Evolutionary conservation across 2,888 invertebrate species (phyloP).

Genomic region (Hypercompe scribonia): DNA sequence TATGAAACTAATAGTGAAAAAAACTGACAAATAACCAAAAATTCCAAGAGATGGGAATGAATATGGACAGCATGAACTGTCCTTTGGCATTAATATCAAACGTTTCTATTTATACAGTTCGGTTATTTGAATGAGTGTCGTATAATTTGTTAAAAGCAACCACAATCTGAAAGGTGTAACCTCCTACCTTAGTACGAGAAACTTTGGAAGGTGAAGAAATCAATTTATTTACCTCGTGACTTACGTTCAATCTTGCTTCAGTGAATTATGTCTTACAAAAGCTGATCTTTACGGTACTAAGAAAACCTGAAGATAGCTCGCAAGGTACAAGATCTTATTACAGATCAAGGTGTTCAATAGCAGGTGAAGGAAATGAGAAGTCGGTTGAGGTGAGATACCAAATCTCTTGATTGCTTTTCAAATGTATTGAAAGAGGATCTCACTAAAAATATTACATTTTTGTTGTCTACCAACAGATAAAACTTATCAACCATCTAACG

Average conservation of each 20-base stretch:
- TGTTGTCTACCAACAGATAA: neutral
- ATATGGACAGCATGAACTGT: no score
- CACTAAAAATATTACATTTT: neutral
- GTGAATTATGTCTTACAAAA: neutral
- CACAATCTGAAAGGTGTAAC: no score
- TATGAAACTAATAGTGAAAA: no score
- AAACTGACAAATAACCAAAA: no score
- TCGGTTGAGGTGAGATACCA: neutral
- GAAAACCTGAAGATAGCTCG: neutral
- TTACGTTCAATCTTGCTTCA: neutral
- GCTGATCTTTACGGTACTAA: neutral
- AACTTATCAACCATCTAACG: neutral
- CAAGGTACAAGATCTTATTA: conserved; percentile 2
- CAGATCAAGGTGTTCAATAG: neutral
- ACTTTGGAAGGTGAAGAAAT: neutral
- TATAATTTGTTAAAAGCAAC: neutral
- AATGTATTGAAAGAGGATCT: neutral
- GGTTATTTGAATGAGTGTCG: no score
- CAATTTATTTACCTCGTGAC: neutral
- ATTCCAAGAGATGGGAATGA: no score
- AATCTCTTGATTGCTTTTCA: neutral
- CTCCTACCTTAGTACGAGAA: neutral
- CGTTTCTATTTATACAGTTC: no score
- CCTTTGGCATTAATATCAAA: no score
- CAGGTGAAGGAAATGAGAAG: conserved; percentile 11